Evolutionary conservation across 1,140 invertebrate species (phyloP).

Genomic region (Triops cancriformis): DNA sequence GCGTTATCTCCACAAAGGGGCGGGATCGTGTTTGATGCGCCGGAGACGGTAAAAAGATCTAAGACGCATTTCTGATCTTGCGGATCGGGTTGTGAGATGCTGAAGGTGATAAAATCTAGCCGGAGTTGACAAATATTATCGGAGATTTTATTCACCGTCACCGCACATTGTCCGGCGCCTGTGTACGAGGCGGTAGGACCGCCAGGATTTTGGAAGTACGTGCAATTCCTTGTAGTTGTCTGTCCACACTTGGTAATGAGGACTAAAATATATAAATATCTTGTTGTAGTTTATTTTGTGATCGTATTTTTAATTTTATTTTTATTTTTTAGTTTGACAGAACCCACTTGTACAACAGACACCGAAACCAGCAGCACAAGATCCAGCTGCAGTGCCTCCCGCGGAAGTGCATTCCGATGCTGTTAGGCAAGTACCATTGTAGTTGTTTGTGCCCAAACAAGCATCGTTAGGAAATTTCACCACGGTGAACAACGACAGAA

Average conservation of each 20-base stretch:
- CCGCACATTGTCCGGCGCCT: background rate
- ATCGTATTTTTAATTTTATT: too few species aligned
- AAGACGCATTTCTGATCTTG: conserved; percentile 51
- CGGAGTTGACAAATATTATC: conserved; percentile 34
- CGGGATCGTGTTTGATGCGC: conserved; percentile 55
- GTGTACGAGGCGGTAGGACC: conserved; percentile 6
- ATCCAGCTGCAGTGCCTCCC: conserved; percentile 56
- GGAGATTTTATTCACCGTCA: conserved; percentile 14
- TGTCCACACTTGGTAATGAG: conserved; percentile 48
- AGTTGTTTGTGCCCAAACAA: background rate
- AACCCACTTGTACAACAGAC: conserved; percentile 70
- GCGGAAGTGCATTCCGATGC: conserved; percentile 58
- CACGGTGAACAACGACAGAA: conserved; percentile 1
- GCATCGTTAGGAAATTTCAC: conserved; percentile 11
- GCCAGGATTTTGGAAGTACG: conserved; percentile 66
- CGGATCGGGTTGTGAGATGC: conserved; percentile 58
- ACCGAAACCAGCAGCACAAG: conserved; percentile 57
- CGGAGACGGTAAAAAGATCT: conserved; percentile 60
- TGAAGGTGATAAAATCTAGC: conserved; percentile 65
- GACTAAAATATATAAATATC: background rate
- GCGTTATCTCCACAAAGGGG: conserved; percentile 63
- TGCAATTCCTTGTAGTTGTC: conserved; percentile 62
- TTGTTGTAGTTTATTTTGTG: too few species aligned
- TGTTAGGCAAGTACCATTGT: conserved; percentile 62
- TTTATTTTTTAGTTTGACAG: too few species aligned